Base-by-base conservation (phyloP, 2,797 vertebrate genomes). In the Enteromius mattozi region DNA sequence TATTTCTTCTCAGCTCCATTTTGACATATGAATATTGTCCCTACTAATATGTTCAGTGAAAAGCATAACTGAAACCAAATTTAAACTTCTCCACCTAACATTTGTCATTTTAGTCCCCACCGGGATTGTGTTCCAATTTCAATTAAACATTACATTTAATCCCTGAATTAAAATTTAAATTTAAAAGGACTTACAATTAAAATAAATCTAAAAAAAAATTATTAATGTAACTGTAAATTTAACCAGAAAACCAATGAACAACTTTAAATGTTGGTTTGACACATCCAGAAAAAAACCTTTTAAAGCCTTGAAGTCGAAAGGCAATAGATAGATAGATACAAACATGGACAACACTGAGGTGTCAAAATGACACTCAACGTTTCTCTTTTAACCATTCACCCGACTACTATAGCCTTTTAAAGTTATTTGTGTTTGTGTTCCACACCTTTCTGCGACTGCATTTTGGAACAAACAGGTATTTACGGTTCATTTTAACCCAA, bases 401-500 rank as follows among this genome's bases (percentile, higher is more conserved):
- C 0, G 27, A 37, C 65, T 59, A 24, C 45, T 35, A 9, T 37
- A 49, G 74, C 82, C 75, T 78, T 78, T 84, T 59, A 27, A 51
- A 71, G 66, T 82, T 70, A 69, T 81, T 86, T 86, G 80, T 88
- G 81, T 88, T 89, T 89, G 83, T 82, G 70, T 87, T 83, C 70
- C 69, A 82, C 83, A 85, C 66, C 85, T 80, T 78, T 82, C 83
- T 81, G 78, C 61, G 84, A 86, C 68, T 84, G 65, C 81, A 88
- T 88, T 87, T 88, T 84, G 85, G 86, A 89, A 88, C 88, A 87
- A 89, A 90, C 89, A 90, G 86, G 84, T 87, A 90, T 88, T 90
- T 88, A 89, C 80, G 78, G 76, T 88, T 90, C 83, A 81, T 83
- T 85, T 87, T 90, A 88, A 88, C 85, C 80, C 69, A 47, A 82